Conservation (phyloP, 2,888 invertebrate genomes). For the Entomobrya proxima region DNA sequence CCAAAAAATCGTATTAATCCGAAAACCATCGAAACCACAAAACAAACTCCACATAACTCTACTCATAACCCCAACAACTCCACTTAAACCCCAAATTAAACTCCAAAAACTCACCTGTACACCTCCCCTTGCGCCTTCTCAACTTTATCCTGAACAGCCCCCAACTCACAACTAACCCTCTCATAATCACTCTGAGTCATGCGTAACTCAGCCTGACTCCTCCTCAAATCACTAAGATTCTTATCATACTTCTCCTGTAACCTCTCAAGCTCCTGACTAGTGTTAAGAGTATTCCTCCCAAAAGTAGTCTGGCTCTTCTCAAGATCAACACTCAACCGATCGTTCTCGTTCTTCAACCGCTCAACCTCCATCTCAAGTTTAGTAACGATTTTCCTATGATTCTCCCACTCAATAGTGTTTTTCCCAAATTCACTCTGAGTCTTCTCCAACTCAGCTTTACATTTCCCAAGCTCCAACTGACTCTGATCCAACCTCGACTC, state of each 20-base stretch:
- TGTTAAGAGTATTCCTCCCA: slow-evolving; percentile 88
- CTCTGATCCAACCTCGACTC: slow-evolving; percentile 94
- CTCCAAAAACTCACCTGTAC: slow-evolving; percentile 83
- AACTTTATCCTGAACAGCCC: slow-evolving; percentile 91
- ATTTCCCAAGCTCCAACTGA: slow-evolving; percentile 94
- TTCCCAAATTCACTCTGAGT: slow-evolving; percentile 92
- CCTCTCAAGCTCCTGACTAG: slow-evolving; percentile 83
- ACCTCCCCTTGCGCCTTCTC: slow-evolving; percentile 97
- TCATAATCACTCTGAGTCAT: slow-evolving; percentile 85
- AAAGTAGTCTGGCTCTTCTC: slow-evolving; percentile 90
- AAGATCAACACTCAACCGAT: slow-evolving; percentile 85
- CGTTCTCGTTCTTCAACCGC: slow-evolving; percentile 79
- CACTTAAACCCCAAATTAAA: too few species aligned
- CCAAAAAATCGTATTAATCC: too few species aligned
- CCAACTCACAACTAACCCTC: slow-evolving; percentile 88
- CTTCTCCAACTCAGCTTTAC: slow-evolving; percentile 94
- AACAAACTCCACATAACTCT: too few species aligned
- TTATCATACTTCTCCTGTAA: slow-evolving; percentile 87
- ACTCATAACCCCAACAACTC: too few species aligned
- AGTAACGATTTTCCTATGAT: slow-evolving; percentile 88
- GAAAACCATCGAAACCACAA: not conserved
- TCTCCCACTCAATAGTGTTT: slow-evolving; percentile 92
- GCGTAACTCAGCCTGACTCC: slow-evolving; percentile 92
- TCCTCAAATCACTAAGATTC: slow-evolving; percentile 87
- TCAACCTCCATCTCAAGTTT: slow-evolving; percentile 94